Conservation (phyloP, 1,140 invertebrate species). For the Lasioglossum baleicum region DNA sequence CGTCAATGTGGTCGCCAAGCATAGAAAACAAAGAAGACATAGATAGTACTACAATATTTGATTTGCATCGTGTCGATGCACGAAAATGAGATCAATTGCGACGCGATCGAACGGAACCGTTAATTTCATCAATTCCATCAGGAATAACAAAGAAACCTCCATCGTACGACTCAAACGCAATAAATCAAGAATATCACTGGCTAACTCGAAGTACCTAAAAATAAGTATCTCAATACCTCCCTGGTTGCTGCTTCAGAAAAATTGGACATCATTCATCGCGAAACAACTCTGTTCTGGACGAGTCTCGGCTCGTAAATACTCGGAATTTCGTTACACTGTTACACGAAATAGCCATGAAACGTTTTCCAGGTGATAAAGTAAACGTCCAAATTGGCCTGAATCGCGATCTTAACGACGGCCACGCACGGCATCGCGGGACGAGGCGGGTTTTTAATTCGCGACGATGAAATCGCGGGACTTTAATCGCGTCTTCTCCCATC, state of each 20-base stretch:
- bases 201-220: too few species aligned
- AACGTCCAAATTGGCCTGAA: slow-evolving; percentile 1
- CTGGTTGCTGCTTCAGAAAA: not conserved
- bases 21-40: too few species aligned
- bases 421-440: slow-evolving; percentile 5
- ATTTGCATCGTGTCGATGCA: too few species aligned
- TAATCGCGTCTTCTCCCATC: slow-evolving; percentile 13
- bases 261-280: not conserved
- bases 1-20: too few species aligned
- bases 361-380: not conserved
- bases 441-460: slow-evolving; percentile 7
- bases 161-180: too few species aligned
- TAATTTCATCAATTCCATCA: too few species aligned
- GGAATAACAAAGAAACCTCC: too few species aligned
- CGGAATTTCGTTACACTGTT: not conserved
- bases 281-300: not conserved
- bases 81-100: too few species aligned
- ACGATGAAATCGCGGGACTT: slow-evolving; percentile 19
- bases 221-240: too few species aligned
- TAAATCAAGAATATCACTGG: too few species aligned
- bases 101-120: too few species aligned
- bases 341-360: not conserved
- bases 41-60: too few species aligned
- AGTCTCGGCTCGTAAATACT: not conserved
- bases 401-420: slow-evolving; percentile 13